These are phyloP conservation scores for Penaeus chinensis DNA, from an alignment of 1,140 invertebrate genomes.

Conservation along the genomic window DNA sequence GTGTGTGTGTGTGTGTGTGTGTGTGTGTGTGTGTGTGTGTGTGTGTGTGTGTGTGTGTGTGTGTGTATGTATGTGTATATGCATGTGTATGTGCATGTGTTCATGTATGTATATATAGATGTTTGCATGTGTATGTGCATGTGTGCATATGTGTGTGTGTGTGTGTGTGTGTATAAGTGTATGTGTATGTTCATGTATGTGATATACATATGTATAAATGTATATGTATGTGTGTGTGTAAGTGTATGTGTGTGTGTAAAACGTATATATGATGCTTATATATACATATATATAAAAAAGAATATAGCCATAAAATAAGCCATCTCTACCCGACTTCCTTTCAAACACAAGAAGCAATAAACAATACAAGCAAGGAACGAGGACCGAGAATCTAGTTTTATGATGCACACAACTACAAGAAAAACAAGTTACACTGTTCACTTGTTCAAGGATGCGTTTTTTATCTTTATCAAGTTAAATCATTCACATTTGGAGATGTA, in stretches of 20 bases:
- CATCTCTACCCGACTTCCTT: no score
- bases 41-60: neutral
- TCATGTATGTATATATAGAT: neutral
- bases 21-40: neutral
- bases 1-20: slow-evolving; percentile 1
- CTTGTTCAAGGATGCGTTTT: no score
- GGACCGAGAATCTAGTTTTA: no score
- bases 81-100: neutral
- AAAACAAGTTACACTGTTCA: no score
- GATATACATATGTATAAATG: neutral
- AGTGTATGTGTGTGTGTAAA: neutral
- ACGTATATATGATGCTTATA: slow-evolving; percentile 11
- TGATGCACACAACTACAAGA: no score
- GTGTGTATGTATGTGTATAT: neutral
- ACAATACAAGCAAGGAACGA: no score
- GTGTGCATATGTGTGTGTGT: neutral
- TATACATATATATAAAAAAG: slow-evolving; percentile 23
- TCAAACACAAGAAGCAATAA: neutral
- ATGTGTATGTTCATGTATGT: neutral
- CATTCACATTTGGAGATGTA: no score
- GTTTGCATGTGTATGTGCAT: neutral
- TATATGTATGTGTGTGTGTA: slow-evolving; percentile 10
- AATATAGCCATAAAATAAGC: neutral
- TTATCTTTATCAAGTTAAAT: no score
- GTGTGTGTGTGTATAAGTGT: neutral